Evolutionary conservation across 2,888 invertebrate genomes (phyloP).

Genomic region (Callosobruchus maculatus): DNA sequence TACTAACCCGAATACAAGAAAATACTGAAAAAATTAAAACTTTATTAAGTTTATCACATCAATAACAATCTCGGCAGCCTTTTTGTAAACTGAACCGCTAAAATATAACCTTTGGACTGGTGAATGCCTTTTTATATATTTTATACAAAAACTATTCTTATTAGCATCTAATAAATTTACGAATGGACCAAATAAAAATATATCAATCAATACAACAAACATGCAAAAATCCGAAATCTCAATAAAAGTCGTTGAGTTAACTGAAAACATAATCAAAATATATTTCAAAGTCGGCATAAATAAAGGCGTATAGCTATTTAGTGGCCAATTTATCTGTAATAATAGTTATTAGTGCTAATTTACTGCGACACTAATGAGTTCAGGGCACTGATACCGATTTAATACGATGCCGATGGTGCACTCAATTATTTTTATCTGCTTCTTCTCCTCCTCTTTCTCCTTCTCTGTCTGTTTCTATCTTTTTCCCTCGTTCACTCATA

Average conservation of each 20-base stretch:
- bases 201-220: too few species aligned
- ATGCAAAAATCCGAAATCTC: background rate
- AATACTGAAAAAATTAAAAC: too few species aligned
- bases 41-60: too few species aligned
- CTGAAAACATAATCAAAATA: background rate
- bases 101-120: too few species aligned
- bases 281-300: constrained; percentile 7
- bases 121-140: too few species aligned
- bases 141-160: too few species aligned
- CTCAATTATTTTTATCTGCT: constrained; percentile 21
- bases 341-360: constrained; percentile 35
- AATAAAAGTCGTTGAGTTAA: background rate
- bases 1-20: too few species aligned
- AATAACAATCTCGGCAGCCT: too few species aligned
- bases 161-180: too few species aligned
- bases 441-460: constrained; percentile 1
- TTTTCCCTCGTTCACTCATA: background rate
- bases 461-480: background rate
- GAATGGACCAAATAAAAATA: too few species aligned
- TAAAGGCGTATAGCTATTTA: constrained; percentile 17
- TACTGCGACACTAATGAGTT: constrained; percentile 35
- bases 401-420: constrained; percentile 18
- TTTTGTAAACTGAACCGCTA: too few species aligned
- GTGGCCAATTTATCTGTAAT: constrained; percentile 33
- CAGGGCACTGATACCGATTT: constrained; percentile 31